A percentile compares a stretch with the other conserved stretches of the same genome.
Evolutionary conservation across 2,888 invertebrate species (phyloP).

Genomic region (Cataglyphis albicans): DNA sequence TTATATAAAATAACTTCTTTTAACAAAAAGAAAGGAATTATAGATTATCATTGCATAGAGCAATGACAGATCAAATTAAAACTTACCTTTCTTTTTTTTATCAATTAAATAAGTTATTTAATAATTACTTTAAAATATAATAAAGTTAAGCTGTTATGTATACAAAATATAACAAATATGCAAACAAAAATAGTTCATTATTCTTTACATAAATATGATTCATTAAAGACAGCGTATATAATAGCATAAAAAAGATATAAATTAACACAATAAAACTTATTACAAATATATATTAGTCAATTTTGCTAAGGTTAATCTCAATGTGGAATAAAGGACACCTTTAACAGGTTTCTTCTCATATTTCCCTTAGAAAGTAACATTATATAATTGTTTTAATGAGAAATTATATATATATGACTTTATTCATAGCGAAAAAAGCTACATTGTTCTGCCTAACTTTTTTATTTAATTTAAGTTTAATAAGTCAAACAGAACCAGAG

Average conservation of each 20-base stretch:
- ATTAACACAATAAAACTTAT: constrained; percentile 11
- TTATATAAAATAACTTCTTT: not conserved
- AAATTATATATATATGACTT: not conserved
- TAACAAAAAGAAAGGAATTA: not conserved
- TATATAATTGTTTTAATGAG: constrained; percentile 6
- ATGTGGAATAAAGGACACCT: not conserved
- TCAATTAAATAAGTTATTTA: constrained; percentile 6
- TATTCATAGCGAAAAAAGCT: constrained; percentile 1
- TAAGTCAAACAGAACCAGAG: not conserved
- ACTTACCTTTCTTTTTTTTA: constrained; percentile 41
- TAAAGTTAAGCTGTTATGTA: not conserved
- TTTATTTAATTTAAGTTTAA: constrained; percentile 20
- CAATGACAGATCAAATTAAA: constrained; percentile 7
- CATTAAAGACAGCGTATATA: not conserved
- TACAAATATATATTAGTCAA: constrained; percentile 3
- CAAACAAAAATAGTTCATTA: not conserved
- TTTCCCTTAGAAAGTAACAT: not conserved
- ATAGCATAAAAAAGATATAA: not conserved
- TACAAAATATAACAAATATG: constrained; percentile 2
- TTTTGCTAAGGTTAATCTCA: constrained; percentile 1
- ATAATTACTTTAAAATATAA: not conserved
- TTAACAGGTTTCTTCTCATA: not conserved
- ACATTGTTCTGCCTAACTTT: not conserved
- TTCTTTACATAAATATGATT: not conserved
- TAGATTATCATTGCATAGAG: not conserved